Conservation (phyloP, 2,888 invertebrate genomes). For the Drosophila seclusa region DNA sequence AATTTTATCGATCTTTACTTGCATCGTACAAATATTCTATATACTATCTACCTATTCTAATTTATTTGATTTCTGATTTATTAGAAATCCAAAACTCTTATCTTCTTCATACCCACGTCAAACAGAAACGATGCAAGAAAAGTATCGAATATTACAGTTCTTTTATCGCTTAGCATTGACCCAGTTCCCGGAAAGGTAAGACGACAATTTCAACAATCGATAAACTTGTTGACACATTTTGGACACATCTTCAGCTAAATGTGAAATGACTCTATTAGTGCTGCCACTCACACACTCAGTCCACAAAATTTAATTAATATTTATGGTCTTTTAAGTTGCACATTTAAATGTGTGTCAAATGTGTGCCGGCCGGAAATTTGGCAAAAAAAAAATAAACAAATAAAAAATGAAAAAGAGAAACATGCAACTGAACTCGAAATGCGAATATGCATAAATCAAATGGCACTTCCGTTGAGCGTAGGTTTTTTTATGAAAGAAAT, state of each 20-base stretch:
- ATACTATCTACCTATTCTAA: not conserved
- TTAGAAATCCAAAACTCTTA: not conserved
- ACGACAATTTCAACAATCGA: constrained; percentile 37
- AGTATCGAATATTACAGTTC: constrained; percentile 48
- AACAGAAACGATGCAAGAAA: constrained; percentile 25
- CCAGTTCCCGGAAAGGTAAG: constrained; percentile 71
- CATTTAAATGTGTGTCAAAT: constrained; percentile 70
- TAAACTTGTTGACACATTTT: constrained; percentile 35
- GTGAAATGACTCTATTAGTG: constrained; percentile 52
- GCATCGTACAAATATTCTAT: not conserved
- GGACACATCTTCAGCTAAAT: constrained; percentile 38
- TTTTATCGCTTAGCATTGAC: constrained; percentile 66
- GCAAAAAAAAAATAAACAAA: constrained; percentile 35
- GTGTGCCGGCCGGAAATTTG: constrained; percentile 67
- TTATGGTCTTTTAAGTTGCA: constrained; percentile 61
- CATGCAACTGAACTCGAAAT: constrained; percentile 56
- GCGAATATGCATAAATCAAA: constrained; percentile 76
- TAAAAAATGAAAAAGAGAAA: constrained; percentile 1
- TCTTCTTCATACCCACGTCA: constrained; percentile 39
- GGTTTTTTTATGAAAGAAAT: constrained; percentile 33
- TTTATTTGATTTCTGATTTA: constrained; percentile 5
- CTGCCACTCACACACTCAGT: not conserved
- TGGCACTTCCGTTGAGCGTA: constrained; percentile 69
- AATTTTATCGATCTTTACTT: not conserved
- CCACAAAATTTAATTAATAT: constrained; percentile 45